phyloP scores from a whole-genome alignment of 2,888 invertebrate species.

The Lamellibrachia columna region DNA sequence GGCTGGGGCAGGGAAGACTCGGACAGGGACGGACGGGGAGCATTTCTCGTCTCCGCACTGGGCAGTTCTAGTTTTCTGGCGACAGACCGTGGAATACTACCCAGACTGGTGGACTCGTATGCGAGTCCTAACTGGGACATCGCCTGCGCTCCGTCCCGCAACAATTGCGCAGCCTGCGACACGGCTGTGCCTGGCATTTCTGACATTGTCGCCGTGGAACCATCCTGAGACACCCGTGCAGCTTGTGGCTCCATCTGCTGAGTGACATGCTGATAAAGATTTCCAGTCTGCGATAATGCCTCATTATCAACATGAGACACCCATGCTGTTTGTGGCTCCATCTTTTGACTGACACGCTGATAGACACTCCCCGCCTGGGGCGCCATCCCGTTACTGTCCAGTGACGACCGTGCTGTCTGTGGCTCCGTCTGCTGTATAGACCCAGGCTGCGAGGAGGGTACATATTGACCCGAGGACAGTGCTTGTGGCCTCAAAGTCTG shows the following conservation, averaged over 20 bases:
- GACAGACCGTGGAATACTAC: neutral
- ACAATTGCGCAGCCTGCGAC: neutral
- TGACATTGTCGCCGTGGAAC: neutral
- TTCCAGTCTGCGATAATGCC: neutral
- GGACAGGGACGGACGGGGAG: neutral
- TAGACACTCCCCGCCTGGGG: neutral
- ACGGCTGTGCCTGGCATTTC: neutral
- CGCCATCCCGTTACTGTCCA: neutral
- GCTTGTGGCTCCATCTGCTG: neutral
- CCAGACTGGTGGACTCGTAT: neutral
- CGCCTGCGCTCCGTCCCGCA: neutral
- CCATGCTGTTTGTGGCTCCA: neutral
- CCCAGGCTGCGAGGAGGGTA: neutral
- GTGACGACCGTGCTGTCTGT: neutral
- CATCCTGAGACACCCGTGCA: neutral
- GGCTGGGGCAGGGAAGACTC: neutral
- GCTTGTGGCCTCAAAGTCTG: neutral
- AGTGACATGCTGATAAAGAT: neutral
- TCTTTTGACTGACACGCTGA: neutral
- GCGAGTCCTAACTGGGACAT: conserved; percentile 3
- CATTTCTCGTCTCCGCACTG: neutral
- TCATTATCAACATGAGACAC: neutral
- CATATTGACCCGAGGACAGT: neutral
- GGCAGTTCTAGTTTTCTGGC: conserved; percentile 1
- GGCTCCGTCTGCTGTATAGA: neutral